Evolutionary conservation across 1,140 invertebrate species (phyloP).

Genomic region (Zaprionus africanus): DNA sequence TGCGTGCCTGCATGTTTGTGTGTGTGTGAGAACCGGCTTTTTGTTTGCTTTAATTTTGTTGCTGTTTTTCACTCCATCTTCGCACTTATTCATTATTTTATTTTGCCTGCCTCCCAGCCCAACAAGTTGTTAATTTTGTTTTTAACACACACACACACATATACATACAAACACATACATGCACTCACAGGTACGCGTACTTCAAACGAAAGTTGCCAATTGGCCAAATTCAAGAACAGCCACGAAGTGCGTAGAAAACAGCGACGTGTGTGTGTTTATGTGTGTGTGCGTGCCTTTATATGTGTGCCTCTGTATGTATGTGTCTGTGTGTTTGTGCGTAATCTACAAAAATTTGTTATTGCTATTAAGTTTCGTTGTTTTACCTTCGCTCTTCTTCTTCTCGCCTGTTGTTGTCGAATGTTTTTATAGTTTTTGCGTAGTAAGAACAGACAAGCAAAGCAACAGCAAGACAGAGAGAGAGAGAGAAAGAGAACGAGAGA

Average conservation of each 20-base stretch:
- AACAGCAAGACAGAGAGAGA: conserved; percentile 1
- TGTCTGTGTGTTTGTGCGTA: conserved; percentile 55
- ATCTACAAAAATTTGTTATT: conserved; percentile 58
- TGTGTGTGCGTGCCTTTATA: conserved; percentile 35
- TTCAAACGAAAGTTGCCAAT: conserved; percentile 70
- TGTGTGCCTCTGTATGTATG: conserved; percentile 15
- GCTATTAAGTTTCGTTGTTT: conserved; percentile 53
- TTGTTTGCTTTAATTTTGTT: conserved; percentile 73
- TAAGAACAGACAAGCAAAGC: conserved; percentile 19
- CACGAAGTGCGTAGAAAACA: conserved; percentile 67
- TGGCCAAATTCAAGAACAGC: conserved; percentile 41
- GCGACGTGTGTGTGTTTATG: conserved; percentile 17
- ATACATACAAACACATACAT: neutral
- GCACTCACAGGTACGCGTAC: conserved; percentile 4
- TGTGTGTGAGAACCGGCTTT: conserved; percentile 70
- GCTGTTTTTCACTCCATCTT: conserved; percentile 39
- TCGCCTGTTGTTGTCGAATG: conserved; percentile 29
- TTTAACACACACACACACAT: conserved; percentile 39
- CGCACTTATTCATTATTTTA: conserved; percentile 43
- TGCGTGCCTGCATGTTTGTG: conserved; percentile 23
- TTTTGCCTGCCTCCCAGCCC: conserved; percentile 17
- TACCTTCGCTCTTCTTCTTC: conserved; percentile 24
- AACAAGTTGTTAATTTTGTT: conserved; percentile 62
- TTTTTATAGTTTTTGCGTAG: conserved; percentile 73
- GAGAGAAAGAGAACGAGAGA: neutral